A percentile compares a stretch with the other conserved stretches of the same genome.
phyloP scores from a whole-genome alignment of 2,888 invertebrate genomes.

The Stenurella melanura region DNA sequence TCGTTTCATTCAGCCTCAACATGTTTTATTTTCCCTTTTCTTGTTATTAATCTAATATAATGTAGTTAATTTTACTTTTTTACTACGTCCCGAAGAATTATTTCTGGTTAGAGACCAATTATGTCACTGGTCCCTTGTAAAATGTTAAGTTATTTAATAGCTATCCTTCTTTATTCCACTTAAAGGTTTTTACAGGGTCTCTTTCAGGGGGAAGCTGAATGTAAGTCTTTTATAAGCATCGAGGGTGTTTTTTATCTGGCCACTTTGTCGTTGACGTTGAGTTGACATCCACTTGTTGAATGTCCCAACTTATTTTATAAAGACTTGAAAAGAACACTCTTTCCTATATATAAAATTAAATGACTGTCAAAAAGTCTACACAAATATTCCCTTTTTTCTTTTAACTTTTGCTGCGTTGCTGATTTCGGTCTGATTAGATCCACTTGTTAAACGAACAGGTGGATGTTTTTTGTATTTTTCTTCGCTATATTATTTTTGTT shows the following conservation, averaged over 20 bases:
- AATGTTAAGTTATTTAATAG: constrained; percentile 61
- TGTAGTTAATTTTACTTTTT: constrained; percentile 48
- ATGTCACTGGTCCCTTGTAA: constrained; percentile 62
- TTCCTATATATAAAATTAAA: constrained; percentile 66
- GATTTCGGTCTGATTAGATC: constrained; percentile 34
- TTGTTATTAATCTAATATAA: constrained; percentile 51
- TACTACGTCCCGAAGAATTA: constrained; percentile 32
- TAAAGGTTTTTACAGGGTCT: constrained; percentile 56
- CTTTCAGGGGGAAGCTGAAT: constrained; percentile 64
- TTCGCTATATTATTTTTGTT: neutral
- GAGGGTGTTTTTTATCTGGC: constrained; percentile 73
- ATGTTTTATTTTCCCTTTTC: constrained; percentile 33
- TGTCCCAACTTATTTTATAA: constrained; percentile 63
- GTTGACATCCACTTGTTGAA: constrained; percentile 72
- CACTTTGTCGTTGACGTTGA: constrained; percentile 73
- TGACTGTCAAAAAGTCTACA: constrained; percentile 61
- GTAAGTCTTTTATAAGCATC: constrained; percentile 71
- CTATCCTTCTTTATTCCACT: constrained; percentile 64
- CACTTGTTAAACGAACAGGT: constrained; percentile 26
- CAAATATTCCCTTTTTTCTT: constrained; percentile 24
- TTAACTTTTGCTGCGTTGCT: constrained; percentile 18
- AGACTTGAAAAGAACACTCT: constrained; percentile 65
- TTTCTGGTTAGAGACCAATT: constrained; percentile 56
- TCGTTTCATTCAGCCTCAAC: constrained; percentile 44
- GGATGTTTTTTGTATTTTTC: neutral